Conservation (phyloP, 2,113 vertebrate genomes). For the Paralichthys olivaceus region DNA sequence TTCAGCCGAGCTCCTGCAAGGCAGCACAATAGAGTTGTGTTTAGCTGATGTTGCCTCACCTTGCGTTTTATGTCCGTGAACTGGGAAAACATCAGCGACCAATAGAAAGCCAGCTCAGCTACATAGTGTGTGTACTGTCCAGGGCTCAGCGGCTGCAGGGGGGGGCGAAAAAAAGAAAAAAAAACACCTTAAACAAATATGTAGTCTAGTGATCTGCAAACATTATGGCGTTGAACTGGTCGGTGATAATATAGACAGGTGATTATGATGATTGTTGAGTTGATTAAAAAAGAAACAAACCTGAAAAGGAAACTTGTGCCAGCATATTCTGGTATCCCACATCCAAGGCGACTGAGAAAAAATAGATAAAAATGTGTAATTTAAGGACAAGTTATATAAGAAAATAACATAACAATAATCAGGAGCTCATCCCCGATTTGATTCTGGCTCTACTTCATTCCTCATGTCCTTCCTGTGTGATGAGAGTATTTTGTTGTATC, state of each 20-base stretch:
- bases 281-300: slow-evolving; percentile 68
- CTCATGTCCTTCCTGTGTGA: background rate
- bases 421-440: background rate
- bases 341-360: slow-evolving; percentile 89
- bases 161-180: slow-evolving; percentile 24
- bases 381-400: background rate
- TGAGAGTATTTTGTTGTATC: no score
- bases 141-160: slow-evolving; percentile 85
- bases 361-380: background rate
- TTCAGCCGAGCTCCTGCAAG: background rate
- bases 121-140: slow-evolving; percentile 92
- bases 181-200: slow-evolving; percentile 53
- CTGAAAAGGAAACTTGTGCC: slow-evolving; percentile 93
- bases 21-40: background rate
- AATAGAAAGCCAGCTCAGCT: slow-evolving; percentile 92
- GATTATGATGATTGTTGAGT: background rate
- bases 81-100: slow-evolving; percentile 95
- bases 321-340: slow-evolving; percentile 93
- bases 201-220: background rate
- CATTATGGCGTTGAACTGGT: background rate
- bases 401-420: background rate
- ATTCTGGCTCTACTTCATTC: background rate
- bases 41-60: slow-evolving; percentile 82
- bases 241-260: background rate
- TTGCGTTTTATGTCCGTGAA: slow-evolving; percentile 94